These are phyloP conservation scores for Acrocyrtus sp. DNA, from an alignment of 2,888 invertebrate species.

Conservation along the genomic window DNA sequence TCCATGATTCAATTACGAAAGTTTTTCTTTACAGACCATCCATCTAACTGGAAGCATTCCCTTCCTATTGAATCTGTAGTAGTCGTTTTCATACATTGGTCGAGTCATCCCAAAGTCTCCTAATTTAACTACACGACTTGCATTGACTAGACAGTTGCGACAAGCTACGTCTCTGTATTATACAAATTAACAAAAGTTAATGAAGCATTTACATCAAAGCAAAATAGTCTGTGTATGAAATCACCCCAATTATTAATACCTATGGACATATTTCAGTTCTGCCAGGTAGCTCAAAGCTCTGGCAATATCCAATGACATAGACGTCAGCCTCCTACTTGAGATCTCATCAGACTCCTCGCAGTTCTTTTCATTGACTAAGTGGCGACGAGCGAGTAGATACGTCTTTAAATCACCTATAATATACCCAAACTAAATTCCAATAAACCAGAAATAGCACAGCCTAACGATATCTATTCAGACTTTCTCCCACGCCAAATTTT, in stretches of 20 bases:
- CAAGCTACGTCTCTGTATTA: constrained; percentile 82
- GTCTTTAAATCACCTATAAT: constrained; percentile 90
- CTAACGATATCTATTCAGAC: no score
- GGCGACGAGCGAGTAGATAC: constrained; percentile 84
- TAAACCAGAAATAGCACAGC: no score
- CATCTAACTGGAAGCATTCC: constrained; percentile 89
- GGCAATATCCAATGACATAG: constrained; percentile 89
- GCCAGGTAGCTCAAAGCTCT: constrained; percentile 86
- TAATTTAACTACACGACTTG: constrained; percentile 77
- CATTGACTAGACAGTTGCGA: constrained; percentile 82
- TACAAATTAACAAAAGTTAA: constrained; percentile 53
- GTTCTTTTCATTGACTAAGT: constrained; percentile 76
- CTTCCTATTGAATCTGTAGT: constrained; percentile 88
- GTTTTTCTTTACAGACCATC: constrained; percentile 71
- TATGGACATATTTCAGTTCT: constrained; percentile 85
- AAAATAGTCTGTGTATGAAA: background rate
- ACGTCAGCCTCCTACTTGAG: constrained; percentile 80
- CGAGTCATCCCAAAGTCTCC: constrained; percentile 95
- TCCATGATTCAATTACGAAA: no score
- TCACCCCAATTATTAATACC: constrained; percentile 65
- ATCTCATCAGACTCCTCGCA: constrained; percentile 80
- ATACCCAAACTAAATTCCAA: no score
- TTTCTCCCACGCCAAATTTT: no score
- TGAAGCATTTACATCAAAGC: constrained; percentile 4
- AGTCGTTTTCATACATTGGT: constrained; percentile 88